Percentiles rank a stretch among this genome's conserved stretches.
Conservation (phyloP, 2,797 vertebrate genomes). For the Pseudochaenichthys georgianus region DNA sequence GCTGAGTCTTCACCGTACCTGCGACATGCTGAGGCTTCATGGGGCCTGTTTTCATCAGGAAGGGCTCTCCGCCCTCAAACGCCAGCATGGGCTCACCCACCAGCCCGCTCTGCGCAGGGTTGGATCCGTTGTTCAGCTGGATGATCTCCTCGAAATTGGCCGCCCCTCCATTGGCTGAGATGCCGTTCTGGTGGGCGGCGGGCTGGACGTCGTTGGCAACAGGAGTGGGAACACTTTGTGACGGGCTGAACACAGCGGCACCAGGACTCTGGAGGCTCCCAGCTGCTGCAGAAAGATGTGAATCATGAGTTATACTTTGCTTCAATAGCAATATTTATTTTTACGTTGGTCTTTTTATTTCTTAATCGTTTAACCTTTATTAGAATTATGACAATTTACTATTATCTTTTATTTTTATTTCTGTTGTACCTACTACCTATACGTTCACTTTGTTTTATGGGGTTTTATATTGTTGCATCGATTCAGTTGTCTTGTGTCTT, state of each 20-base stretch:
- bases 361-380: too few species aligned
- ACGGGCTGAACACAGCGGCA: slow-evolving; percentile 43
- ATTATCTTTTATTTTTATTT: too few species aligned
- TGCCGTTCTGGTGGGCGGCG: slow-evolving; percentile 90
- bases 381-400: too few species aligned
- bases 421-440: too few species aligned
- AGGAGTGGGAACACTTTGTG: slow-evolving; percentile 57
- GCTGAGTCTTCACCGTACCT: slow-evolving; percentile 79
- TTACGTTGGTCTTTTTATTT: too few species aligned
- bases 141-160: slow-evolving; percentile 80
- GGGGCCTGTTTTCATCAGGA: slow-evolving; percentile 91
- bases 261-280: slow-evolving; percentile 50
- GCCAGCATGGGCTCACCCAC: slow-evolving; percentile 86
- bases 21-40: slow-evolving; percentile 94
- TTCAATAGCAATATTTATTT: too few species aligned
- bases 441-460: too few species aligned
- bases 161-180: slow-evolving; percentile 85
- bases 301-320: neutral
- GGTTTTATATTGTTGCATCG: too few species aligned
- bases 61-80: slow-evolving; percentile 90
- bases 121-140: slow-evolving; percentile 73
- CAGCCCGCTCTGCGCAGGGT: slow-evolving; percentile 64
- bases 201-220: slow-evolving; percentile 90
- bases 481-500: too few species aligned
- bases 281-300: slow-evolving; percentile 54